Conservation (phyloP, 2,797 vertebrate genomes). For the Cygnus olor region DNA sequence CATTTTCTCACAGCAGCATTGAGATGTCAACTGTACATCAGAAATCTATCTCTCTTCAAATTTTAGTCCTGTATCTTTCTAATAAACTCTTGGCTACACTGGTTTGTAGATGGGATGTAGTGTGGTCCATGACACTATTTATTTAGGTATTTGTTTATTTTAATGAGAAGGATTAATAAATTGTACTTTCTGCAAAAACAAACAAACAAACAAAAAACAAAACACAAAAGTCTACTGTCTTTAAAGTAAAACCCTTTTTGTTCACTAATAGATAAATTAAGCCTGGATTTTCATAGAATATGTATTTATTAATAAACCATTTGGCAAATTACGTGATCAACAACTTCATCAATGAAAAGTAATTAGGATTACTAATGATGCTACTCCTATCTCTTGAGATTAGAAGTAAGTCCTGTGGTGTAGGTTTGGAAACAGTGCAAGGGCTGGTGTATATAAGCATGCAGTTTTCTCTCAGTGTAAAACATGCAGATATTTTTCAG, state of each 20-base stretch:
- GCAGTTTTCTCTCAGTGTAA: background rate
- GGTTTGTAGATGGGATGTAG: background rate
- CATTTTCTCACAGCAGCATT: background rate
- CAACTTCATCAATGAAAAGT: constrained; percentile 20
- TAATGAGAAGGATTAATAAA: background rate
- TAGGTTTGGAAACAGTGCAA: background rate
- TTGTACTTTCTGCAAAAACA: background rate
- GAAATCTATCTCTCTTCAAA: background rate
- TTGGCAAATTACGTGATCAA: constrained; percentile 14
- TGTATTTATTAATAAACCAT: background rate
- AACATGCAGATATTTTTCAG: background rate
- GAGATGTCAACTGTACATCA: background rate
- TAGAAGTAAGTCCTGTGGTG: background rate
- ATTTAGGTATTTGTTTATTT: background rate
- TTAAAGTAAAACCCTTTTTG: background rate
- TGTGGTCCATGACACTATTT: background rate
- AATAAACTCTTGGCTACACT: background rate
- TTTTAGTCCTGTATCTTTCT: background rate
- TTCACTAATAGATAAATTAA: background rate
- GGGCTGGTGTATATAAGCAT: background rate
- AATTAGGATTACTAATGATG: constrained; percentile 27
- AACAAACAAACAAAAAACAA: background rate
- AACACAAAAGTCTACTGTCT: background rate
- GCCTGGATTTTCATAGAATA: background rate
- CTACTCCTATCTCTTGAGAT: constrained; percentile 26